Base-by-base conservation (phyloP, 2,888 invertebrate species). In the Euplagia quadripunctaria region DNA sequence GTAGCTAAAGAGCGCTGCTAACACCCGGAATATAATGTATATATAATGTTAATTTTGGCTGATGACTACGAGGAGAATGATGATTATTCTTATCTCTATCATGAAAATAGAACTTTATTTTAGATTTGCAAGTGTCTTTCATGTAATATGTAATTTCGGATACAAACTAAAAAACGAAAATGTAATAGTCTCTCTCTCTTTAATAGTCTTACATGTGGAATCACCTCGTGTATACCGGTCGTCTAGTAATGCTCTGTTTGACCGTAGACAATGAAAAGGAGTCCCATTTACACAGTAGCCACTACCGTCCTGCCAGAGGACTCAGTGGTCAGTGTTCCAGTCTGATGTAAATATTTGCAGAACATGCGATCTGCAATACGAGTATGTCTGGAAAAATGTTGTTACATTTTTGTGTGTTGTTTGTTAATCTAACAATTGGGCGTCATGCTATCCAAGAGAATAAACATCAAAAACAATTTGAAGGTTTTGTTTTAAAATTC, bases 271-370 rank as follows among this genome's bases (percentile, higher is more conserved):
- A 79, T 74, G 73, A 73, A 71, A 14, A 46, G 61, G 64, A 68
- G 68, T 58, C 46, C 74, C 71, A 73, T 82, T 82, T 79, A 71
- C 75, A 70, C 79, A 75, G 74, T 74, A 72, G 17, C n/a, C 55
- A 73, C 73, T 71, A 73, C 61, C 75, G 68, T 71, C 68, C 69
- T 74, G 64, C 74, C 82, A 79, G 70, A 69, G 73, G 64, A 77
- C 64, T 64, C 73, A 58, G 74, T 77, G 82, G 82, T 81, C 79
- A 82, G 73, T 78, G 73, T 82, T 69, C 77, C 77, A 74, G 71
- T 74, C 66, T 80, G 68, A 72, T 74, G 67, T 11, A 20, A 64
- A 65, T 71, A 64, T 75, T 64, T 12, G 58, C 66, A 66, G 71
- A 70, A 72, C 82, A 82, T 74, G 83, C 76, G 67, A 78, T 63